Conservation (phyloP, 1,140 invertebrate genomes). For the Heterodera carotae region DNA sequence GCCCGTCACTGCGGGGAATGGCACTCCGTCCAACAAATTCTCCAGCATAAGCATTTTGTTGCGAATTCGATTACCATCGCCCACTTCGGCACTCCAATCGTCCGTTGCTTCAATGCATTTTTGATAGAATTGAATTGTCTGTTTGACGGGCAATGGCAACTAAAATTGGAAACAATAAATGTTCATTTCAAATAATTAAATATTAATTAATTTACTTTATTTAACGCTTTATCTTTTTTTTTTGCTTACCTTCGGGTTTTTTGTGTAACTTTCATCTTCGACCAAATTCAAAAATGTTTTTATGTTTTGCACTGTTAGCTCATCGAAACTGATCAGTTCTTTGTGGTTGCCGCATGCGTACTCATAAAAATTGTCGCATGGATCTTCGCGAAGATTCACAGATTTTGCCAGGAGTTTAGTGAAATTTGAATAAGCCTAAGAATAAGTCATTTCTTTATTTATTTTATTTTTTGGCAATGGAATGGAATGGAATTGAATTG, state of each 20-base stretch:
- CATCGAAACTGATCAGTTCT: conserved; percentile 16
- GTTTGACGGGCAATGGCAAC: conserved; percentile 24
- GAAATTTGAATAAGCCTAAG: conserved; percentile 22
- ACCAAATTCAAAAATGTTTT: not conserved
- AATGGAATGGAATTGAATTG: not conserved
- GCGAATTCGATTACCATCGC: not conserved
- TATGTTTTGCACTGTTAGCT: conserved; percentile 6
- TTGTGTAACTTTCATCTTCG: not conserved
- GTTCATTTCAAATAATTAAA: no score
- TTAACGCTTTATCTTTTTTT: no score
- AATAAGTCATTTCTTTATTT: no score
- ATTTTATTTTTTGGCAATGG: no score
- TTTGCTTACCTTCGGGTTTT: not conserved
- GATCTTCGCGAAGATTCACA: conserved; percentile 28
- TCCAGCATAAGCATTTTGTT: not conserved
- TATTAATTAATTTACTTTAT: no score
- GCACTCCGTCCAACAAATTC: conserved; percentile 11
- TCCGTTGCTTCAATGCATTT: conserved; percentile 20
- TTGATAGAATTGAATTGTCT: conserved; percentile 8
- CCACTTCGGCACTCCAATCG: conserved; percentile 19
- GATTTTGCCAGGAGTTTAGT: conserved; percentile 9
- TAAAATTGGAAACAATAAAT: conserved; percentile 9
- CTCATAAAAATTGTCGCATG: conserved; percentile 44
- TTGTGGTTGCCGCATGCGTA: conserved; percentile 43
- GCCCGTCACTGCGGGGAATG: conserved; percentile 16